phyloP scores from a whole-genome alignment of 1,140 invertebrate species.

The Saccostrea echinata region DNA sequence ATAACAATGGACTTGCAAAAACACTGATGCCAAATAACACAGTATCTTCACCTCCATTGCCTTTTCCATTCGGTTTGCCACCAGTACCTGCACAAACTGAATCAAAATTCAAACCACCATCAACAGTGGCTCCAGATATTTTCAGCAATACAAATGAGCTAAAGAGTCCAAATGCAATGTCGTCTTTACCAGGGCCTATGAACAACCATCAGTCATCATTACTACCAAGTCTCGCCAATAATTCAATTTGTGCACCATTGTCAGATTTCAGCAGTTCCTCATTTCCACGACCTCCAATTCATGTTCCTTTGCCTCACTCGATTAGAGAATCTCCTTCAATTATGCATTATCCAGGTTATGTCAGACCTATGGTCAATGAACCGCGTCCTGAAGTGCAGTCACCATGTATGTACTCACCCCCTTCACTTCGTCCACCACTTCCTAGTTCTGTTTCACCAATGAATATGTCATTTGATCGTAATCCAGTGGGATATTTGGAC shows the following conservation, averaged over 20 bases:
- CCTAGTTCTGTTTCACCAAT: constrained; percentile 52
- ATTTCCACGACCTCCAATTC: constrained; percentile 46
- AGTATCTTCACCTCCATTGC: constrained; percentile 3
- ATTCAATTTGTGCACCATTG: not conserved
- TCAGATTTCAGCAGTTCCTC: constrained; percentile 34
- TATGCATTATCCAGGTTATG: constrained; percentile 56
- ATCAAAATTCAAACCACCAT: constrained; percentile 29
- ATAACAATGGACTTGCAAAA: constrained; percentile 48
- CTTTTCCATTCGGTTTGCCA: constrained; percentile 48
- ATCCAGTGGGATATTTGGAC: constrained; percentile 57
- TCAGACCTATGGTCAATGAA: constrained; percentile 51
- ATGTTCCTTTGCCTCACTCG: constrained; percentile 57
- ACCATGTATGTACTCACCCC: constrained; percentile 51
- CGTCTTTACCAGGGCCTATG: constrained; percentile 13
- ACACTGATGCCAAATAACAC: constrained; percentile 48
- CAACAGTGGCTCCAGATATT: not conserved
- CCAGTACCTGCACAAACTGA: constrained; percentile 45
- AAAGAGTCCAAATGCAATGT: not conserved
- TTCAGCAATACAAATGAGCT: not conserved
- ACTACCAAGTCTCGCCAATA: constrained; percentile 14
- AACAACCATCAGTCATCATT: constrained; percentile 28
- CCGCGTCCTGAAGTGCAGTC: constrained; percentile 42
- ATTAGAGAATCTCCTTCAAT: constrained; percentile 41
- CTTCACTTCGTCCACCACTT: constrained; percentile 43
- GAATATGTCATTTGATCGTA: constrained; percentile 55